These are phyloP conservation scores for Apistogramma diplotaenia DNA, from an alignment of 2,113 vertebrate species.

Conservation along the genomic window DNA sequence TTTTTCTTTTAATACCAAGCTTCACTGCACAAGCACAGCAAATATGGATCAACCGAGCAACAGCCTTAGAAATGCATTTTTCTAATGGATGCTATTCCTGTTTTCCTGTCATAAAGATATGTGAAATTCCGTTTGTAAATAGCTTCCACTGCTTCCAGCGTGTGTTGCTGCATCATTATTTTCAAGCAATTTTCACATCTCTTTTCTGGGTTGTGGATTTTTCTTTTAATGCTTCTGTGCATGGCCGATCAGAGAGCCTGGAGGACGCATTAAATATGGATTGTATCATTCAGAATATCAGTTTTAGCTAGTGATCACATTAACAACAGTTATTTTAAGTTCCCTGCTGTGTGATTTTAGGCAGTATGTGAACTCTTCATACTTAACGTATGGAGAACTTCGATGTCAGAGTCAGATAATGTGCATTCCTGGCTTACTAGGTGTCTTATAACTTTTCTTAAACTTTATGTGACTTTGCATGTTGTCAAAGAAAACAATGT, in stretches of 20 bases:
- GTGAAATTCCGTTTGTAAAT: conserved; percentile 7
- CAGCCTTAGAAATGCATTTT: background rate
- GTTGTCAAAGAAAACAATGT: background rate
- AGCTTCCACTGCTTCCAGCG: background rate
- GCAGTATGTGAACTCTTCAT: background rate
- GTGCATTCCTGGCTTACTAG: background rate
- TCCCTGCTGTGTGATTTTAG: background rate
- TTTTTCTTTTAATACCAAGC: background rate
- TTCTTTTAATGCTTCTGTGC: background rate
- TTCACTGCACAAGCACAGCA: background rate
- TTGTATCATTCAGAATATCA: background rate
- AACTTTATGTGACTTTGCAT: background rate
- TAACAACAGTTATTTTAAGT: background rate
- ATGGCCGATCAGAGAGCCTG: background rate
- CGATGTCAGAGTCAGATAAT: background rate
- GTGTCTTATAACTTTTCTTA: background rate
- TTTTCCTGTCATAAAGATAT: conserved; percentile 1
- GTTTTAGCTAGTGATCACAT: background rate
- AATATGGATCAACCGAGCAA: background rate
- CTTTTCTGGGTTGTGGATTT: background rate
- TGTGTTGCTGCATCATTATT: background rate
- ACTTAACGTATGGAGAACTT: background rate
- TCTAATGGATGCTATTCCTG: background rate
- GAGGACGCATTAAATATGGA: background rate
- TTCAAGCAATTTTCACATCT: background rate